Percentiles rank a stretch among this genome's conserved stretches.
Evolutionary conservation across 2,888 invertebrate species (phyloP).

Genomic region (Conistra vaccinii): DNA sequence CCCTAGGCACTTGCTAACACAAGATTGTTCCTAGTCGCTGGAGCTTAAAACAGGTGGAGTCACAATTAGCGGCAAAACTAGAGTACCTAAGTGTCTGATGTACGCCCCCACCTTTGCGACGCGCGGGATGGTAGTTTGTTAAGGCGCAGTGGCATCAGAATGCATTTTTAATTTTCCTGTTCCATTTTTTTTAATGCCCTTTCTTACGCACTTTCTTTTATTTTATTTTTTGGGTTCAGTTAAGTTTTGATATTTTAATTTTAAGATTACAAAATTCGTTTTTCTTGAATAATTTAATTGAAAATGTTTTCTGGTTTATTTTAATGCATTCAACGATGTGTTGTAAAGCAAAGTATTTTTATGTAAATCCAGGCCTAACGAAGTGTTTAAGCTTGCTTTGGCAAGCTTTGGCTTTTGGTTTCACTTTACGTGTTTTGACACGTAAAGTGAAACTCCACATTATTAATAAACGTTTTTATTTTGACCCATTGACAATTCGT

Average conservation of each 20-base stretch:
- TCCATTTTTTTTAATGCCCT: background rate
- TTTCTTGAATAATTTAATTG: background rate
- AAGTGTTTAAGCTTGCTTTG: slow-evolving; percentile 23
- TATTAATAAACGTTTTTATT: slow-evolving; percentile 61
- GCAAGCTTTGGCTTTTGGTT: no score
- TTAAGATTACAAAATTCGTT: background rate
- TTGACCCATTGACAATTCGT: slow-evolving; percentile 66
- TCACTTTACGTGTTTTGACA: no score
- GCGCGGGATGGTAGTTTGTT: slow-evolving; percentile 65
- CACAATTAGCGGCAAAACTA: slow-evolving; percentile 80
- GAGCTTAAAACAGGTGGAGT: slow-evolving; percentile 77
- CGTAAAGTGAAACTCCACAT: slow-evolving; percentile 27
- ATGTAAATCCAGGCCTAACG: slow-evolving; percentile 2
- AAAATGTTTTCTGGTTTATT: background rate
- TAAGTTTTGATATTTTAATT: background rate
- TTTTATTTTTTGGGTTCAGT: background rate
- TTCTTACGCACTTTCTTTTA: background rate
- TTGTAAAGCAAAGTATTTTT: slow-evolving; percentile 10
- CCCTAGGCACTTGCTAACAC: slow-evolving; percentile 72
- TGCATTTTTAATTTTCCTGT: background rate
- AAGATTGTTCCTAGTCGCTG: slow-evolving; percentile 71
- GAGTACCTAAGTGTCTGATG: slow-evolving; percentile 77
- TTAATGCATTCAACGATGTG: background rate
- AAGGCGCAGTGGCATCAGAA: slow-evolving; percentile 59
- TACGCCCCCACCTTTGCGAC: slow-evolving; percentile 79